Base-by-base conservation (phyloP, 1,140 invertebrate species). In the Drosophila novamexicana region DNA sequence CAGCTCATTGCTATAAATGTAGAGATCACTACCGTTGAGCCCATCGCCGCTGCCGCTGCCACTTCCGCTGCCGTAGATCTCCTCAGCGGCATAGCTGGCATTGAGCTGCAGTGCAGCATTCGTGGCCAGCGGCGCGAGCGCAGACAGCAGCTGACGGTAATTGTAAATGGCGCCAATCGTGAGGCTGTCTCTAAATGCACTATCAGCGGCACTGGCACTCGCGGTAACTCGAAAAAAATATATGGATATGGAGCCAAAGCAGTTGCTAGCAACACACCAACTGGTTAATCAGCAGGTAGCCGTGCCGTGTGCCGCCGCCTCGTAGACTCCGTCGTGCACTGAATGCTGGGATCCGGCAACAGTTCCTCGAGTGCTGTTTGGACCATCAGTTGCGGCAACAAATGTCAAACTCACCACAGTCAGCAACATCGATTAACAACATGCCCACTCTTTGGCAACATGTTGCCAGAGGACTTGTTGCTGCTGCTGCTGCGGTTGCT, bases 311-410 rank as follows among this genome's bases (percentile, higher is more conserved):
- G 75, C 76, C 79, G 75, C 49, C 63, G 70, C 70, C 70, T 81
- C 78, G 75, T 66, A 86, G 65, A 69, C 52, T 61, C 69, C 75
- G 81, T 80, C 69, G 79, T 71, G 78, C 78, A 85, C 81, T 85
- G 70, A 85, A 49, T 22, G 44, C 22, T 44, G 52, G 78, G 36
- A 22, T 14, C n/a, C 52, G 66, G 34, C 39, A 39, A 10, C 34
- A n/a, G 53, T 44, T 56, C 42, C 29, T 67, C 10, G 36, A 49
- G 34, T 32, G 39, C 40, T 64, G 63, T 37, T 73, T 47, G 42
- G 45, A 32, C 78, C 53, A 61, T 56, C 56, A 40, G 12, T 44
- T n/a, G 44, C 37, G 42, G 18, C 32, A 7, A 2, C 57, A 36
- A 37, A 5, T 9, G 45, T 7, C 2, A 12, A 79, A 83, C 39